Evolutionary conservation across 2,113 vertebrate genomes (phyloP).

Genomic region (Phasianus colchicus): DNA sequence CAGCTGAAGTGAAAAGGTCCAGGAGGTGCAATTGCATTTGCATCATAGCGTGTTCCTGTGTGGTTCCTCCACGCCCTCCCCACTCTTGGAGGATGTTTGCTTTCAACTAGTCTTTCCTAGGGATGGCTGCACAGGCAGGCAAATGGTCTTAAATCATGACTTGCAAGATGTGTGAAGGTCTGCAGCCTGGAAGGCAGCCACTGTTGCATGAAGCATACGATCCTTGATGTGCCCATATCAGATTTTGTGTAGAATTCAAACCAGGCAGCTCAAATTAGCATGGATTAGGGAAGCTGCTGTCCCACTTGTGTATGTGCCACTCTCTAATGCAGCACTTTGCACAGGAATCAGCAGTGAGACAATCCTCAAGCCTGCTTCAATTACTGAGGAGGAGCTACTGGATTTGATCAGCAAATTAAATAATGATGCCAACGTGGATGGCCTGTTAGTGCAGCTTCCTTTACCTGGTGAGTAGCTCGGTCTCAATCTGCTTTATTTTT

Average conservation of each 20-base stretch:
- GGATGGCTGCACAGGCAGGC: not conserved
- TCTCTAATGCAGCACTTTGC: rapidly evolving
- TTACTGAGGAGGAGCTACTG: slow-evolving; percentile 91
- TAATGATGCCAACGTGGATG: slow-evolving; percentile 86
- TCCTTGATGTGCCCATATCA: rapidly evolving
- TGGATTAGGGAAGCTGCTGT: rapidly evolving
- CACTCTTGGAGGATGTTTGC: not conserved
- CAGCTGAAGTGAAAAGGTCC: not conserved
- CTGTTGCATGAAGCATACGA: rapidly evolving
- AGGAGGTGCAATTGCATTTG: rapidly evolving
- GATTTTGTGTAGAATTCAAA: rapidly evolving
- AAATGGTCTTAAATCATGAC: rapidly evolving
- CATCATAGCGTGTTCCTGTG: rapidly evolving
- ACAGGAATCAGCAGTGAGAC: slow-evolving; percentile 96
- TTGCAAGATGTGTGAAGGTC: rapidly evolving
- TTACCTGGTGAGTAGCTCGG: slow-evolving; percentile 84
- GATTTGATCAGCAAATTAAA: slow-evolving; percentile 91
- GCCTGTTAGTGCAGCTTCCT: slow-evolving; percentile 93
- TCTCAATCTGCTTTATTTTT: rapidly evolving
- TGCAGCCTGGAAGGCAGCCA: not conserved
- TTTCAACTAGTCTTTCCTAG: not conserved
- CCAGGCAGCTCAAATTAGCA: rapidly evolving
- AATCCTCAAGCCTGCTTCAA: slow-evolving; percentile 86
- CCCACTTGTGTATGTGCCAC: rapidly evolving
- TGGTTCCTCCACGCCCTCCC: not conserved